Percentiles rank a stretch among this genome's conserved stretches.
Conservation (phyloP, 2,888 invertebrate species). For the Caenorhabditis imperialis region DNA sequence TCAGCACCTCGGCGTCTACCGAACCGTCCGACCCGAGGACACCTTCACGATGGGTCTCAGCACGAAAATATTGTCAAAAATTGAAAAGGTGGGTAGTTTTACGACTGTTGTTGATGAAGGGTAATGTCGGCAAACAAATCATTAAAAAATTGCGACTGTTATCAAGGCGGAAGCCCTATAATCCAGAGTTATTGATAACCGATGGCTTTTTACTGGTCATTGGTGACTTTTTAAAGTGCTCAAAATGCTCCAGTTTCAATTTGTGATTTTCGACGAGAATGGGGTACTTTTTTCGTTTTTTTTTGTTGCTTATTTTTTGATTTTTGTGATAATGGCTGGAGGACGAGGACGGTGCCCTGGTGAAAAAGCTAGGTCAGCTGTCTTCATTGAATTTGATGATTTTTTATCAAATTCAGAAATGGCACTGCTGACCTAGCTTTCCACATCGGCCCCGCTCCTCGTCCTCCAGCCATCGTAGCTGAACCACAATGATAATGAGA, state of each 20-base stretch:
- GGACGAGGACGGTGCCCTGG: too few relatives aligned
- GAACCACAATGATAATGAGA: too few relatives aligned
- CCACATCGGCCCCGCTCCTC: too few relatives aligned
- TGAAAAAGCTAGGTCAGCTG: too few relatives aligned
- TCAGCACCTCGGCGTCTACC: constrained; percentile 48
- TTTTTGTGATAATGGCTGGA: too few relatives aligned
- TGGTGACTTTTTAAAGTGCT: constrained; percentile 1
- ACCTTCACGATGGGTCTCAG: constrained; percentile 28
- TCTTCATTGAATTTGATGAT: too few relatives aligned
- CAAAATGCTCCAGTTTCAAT: constrained; percentile 7
- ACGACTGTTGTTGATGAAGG: constrained; percentile 24
- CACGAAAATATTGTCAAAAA: constrained; percentile 32
- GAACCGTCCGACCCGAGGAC: constrained; percentile 30
- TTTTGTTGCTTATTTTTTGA: too few relatives aligned
- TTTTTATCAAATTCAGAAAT: too few relatives aligned
- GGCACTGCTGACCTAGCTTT: too few relatives aligned
- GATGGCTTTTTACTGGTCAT: constrained; percentile 4
- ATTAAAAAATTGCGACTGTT: constrained; percentile 21
- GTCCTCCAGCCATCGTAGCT: too few relatives aligned
- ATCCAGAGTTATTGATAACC: not conserved
- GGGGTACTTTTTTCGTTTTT: not conserved
- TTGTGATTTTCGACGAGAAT: not conserved
- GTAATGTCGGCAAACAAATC: constrained; percentile 25
- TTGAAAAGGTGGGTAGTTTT: constrained; percentile 34
- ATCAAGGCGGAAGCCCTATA: constrained; percentile 14